Evolutionary conservation across 2,888 invertebrate genomes (phyloP).

Genomic region (Standfussiana lucernea): DNA sequence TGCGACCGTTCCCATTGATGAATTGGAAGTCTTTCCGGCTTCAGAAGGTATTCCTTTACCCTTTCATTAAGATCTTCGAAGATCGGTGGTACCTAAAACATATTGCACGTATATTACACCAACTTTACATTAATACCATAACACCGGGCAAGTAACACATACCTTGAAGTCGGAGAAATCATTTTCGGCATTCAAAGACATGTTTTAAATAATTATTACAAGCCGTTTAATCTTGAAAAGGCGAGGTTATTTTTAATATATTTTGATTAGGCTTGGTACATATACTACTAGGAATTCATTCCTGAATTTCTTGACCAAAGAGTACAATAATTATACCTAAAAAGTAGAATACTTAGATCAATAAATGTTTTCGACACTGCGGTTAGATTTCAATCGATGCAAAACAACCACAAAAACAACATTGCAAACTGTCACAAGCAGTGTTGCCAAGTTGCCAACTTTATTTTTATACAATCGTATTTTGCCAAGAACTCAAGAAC

Average conservation of each 20-base stretch:
- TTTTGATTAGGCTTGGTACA: constrained; percentile 8
- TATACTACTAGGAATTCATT: neutral
- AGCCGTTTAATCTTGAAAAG: neutral
- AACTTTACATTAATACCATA: neutral
- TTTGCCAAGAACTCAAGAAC: too few species aligned
- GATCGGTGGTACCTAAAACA: constrained; percentile 91
- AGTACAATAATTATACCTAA: neutral
- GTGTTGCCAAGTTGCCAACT: too few species aligned
- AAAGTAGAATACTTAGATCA: too few species aligned
- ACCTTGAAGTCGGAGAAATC: constrained; percentile 80
- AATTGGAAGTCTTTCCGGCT: constrained; percentile 93
- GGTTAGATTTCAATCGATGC: too few species aligned
- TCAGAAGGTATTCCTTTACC: constrained; percentile 92
- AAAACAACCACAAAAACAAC: too few species aligned
- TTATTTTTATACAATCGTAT: too few species aligned
- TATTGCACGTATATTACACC: constrained; percentile 47
- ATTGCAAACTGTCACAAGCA: too few species aligned
- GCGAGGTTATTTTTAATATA: constrained; percentile 41
- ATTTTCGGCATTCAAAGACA: constrained; percentile 76
- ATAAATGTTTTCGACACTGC: too few species aligned
- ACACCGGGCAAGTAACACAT: constrained; percentile 17
- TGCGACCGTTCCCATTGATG: constrained; percentile 93
- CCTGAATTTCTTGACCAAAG: neutral
- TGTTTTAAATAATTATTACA: constrained; percentile 54
- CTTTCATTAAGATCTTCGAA: constrained; percentile 92